A percentile compares a stretch with the other conserved stretches of the same genome.
phyloP scores from a whole-genome alignment of 2,113 vertebrate genomes.

The Ceuthmochares aereus region DNA sequence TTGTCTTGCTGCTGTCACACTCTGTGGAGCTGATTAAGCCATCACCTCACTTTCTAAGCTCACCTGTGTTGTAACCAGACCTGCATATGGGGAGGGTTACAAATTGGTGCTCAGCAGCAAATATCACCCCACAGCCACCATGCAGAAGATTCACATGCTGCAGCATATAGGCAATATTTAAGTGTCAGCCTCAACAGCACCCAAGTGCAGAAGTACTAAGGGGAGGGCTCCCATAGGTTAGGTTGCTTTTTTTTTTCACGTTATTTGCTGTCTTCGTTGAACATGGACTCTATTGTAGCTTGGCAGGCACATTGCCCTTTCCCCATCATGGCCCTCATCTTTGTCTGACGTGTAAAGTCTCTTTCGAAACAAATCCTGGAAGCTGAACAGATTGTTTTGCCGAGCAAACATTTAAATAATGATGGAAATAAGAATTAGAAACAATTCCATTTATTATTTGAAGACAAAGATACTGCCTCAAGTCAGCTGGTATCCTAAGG shows the following conservation, averaged over 20 bases:
- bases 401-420: slow-evolving; percentile 56
- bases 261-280: neutral
- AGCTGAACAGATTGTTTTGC: slow-evolving; percentile 49
- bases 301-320: neutral
- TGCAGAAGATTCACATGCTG: neutral
- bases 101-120: neutral
- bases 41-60: neutral
- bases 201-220: neutral
- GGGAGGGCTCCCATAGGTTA: neutral
- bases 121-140: fast-evolving
- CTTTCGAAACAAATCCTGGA: slow-evolving; percentile 67
- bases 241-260: neutral
- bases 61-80: neutral
- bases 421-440: slow-evolving; percentile 56
- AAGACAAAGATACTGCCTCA: slow-evolving; percentile 44
- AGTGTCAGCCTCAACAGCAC: neutral
- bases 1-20: neutral
- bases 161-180: neutral
- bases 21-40: neutral
- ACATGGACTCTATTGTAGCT: neutral
- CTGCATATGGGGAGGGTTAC: neutral
- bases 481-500: neutral
- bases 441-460: slow-evolving; percentile 34
- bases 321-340: neutral
- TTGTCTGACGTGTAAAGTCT: neutral